These are phyloP conservation scores for Ceramica pisi DNA, from an alignment of 2,888 invertebrate species.

Conservation along the genomic window DNA sequence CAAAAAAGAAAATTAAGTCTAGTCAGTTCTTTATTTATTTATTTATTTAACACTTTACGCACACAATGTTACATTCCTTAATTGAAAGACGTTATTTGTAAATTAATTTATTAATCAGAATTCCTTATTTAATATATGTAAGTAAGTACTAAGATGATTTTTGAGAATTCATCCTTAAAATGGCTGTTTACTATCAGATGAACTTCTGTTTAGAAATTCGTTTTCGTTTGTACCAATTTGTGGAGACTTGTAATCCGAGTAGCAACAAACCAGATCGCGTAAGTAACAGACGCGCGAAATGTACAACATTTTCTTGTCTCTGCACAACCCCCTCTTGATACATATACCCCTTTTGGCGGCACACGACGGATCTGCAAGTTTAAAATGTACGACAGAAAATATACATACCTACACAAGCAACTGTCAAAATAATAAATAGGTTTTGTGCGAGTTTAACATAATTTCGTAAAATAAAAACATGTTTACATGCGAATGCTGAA, in stretches of 20 bases:
- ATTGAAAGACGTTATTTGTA: neutral
- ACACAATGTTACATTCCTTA: neutral
- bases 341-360: constrained; percentile 74
- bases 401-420: neutral
- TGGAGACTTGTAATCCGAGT: constrained; percentile 56
- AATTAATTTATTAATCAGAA: neutral
- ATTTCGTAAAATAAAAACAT: neutral
- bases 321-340: constrained; percentile 72
- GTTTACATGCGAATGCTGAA: neutral
- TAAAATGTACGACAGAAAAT: neutral
- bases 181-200: too few species aligned
- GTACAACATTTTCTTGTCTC: constrained; percentile 74
- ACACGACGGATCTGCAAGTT: constrained; percentile 76
- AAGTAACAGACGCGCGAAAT: constrained; percentile 76
- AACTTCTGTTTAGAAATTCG: too few species aligned
- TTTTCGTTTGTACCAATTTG: neutral
- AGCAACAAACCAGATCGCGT: constrained; percentile 80
- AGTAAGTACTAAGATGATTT: neutral
- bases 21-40: too few species aligned
- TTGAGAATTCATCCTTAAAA: neutral
- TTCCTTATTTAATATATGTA: neutral
- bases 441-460: neutral
- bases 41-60: too few species aligned
- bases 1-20: too few species aligned
- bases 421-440: neutral